Conservation (phyloP, 1,140 invertebrate genomes). For the Aphelinus certus region DNA sequence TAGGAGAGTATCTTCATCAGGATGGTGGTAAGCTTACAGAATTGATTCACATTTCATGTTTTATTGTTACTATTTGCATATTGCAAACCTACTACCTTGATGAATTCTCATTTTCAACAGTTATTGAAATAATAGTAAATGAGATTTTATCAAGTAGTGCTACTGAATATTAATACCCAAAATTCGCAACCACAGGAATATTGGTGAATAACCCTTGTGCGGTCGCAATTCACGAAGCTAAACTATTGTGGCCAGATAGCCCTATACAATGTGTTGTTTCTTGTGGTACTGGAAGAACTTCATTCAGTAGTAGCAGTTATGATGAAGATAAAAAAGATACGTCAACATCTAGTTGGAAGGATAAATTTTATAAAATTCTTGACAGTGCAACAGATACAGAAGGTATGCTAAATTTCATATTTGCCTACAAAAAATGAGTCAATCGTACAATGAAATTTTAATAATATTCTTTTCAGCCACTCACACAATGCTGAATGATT, state of each 20-base stretch:
- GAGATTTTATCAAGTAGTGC: not conserved
- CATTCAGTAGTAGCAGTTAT: constrained; percentile 60
- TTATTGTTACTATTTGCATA: too few relatives aligned
- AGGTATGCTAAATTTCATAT: constrained; percentile 65
- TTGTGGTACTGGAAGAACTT: constrained; percentile 82
- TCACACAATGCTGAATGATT: constrained; percentile 83
- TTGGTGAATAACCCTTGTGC: constrained; percentile 92
- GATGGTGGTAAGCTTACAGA: constrained; percentile 64
- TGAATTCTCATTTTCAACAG: too few relatives aligned
- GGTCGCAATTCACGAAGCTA: constrained; percentile 88
- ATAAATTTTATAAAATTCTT: constrained; percentile 85
- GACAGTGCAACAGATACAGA: constrained; percentile 92
- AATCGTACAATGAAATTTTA: constrained; percentile 24
- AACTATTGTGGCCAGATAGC: constrained; percentile 83
- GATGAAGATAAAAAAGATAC: constrained; percentile 50
- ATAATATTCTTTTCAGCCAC: constrained; percentile 70
- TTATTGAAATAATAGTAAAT: not conserved
- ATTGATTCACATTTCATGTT: not conserved
- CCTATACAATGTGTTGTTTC: constrained; percentile 87
- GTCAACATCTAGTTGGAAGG: constrained; percentile 74
- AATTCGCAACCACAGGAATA: constrained; percentile 79
- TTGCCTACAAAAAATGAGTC: constrained; percentile 21
- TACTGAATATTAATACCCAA: not conserved
- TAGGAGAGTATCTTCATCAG: constrained; percentile 82
- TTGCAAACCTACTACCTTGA: too few relatives aligned